Conservation (phyloP, 2,113 vertebrate genomes). For the Pyxicephalus adspersus region DNA sequence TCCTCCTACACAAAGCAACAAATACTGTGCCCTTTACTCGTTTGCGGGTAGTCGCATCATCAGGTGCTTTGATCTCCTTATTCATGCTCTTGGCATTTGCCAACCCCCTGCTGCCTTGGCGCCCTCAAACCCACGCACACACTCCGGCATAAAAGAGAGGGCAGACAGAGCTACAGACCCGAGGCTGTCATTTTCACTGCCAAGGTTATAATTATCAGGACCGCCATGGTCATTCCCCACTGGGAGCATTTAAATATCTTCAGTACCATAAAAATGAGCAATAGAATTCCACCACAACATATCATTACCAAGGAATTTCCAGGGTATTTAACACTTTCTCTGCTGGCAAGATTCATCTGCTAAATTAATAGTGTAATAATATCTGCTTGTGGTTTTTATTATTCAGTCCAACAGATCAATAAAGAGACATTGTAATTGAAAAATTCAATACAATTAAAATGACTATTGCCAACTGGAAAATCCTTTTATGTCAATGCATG, state of each 20-base stretch:
- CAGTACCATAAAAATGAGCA: conserved; percentile 22
- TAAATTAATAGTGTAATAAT: neutral
- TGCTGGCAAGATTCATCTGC: neutral
- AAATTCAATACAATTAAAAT: no score
- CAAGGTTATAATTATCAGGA: conserved; percentile 42
- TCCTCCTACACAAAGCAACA: conserved; percentile 44
- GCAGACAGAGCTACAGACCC: conserved; percentile 41
- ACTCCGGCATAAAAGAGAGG: conserved; percentile 24
- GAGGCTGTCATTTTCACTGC: conserved; percentile 16
- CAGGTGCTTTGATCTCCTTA: conserved; percentile 40
- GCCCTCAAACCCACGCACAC: conserved; percentile 45
- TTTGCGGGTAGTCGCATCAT: conserved; percentile 46
- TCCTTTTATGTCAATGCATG: no score
- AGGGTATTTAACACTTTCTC: neutral
- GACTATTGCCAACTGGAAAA: no score
- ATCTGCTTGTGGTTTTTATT: no score
- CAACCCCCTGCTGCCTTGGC: conserved; percentile 33
- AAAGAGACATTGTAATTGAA: no score
- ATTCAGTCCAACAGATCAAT: no score
- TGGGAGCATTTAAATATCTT: conserved; percentile 49
- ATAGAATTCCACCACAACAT: conserved; percentile 3
- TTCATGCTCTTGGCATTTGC: conserved; percentile 17
- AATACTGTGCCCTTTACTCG: conserved; percentile 29
- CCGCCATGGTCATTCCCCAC: conserved; percentile 50
- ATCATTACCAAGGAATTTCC: neutral